Base-by-base conservation (phyloP, 2,888 invertebrate genomes). In the Metalampra italica region DNA sequence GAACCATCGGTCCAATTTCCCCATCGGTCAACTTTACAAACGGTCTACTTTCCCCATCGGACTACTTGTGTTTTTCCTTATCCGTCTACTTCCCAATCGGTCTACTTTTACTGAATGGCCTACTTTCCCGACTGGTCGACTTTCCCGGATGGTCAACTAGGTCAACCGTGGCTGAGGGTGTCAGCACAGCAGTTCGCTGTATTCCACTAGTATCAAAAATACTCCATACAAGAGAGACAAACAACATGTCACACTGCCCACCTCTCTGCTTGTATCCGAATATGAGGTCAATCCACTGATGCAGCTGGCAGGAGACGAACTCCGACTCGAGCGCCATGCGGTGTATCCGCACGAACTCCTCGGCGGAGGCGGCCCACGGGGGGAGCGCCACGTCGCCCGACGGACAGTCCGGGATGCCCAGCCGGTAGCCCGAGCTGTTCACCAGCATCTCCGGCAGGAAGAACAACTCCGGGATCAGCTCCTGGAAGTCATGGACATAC, bases 251-350 rank as follows among this genome's bases (percentile, higher is more conserved):
- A 22, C 2, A 22, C 22, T 13, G 57, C 59, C 71, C 80, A 93
- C 96, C 99, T 91, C 97, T 93, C 78, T 99, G 99, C 81, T 99
- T 99, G 86, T 99, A 99, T 57, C 99, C 99, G 79, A 99, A 99
- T 71, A 99, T 98, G 59, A 99, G 92, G 84, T 99, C 99, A 66
- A 99, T 99, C 99, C 99, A 99, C 82, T 99, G 99, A 76, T 99
- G 99, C 59, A 99, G 92, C 87, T 99, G 99, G 78, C 99, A 99
- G 53, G 98, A 98, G 13, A 99, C 99, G 76, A 99, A 98, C 88
- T 99, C 99, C 0, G 98, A 99, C 82, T 99, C 99, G 47, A 99
- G 91, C 1, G 99, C 99, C 98, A 99, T 98, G 72, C 99, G 92
- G 90, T 99, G 98, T 69, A 99, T 96, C 56, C 98, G 91, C 51